Evolutionary conservation across 2,888 invertebrate species (phyloP), one percentile per base, ranked within the genome.

Genomic region (Pseudococcus longispinus): DNA sequence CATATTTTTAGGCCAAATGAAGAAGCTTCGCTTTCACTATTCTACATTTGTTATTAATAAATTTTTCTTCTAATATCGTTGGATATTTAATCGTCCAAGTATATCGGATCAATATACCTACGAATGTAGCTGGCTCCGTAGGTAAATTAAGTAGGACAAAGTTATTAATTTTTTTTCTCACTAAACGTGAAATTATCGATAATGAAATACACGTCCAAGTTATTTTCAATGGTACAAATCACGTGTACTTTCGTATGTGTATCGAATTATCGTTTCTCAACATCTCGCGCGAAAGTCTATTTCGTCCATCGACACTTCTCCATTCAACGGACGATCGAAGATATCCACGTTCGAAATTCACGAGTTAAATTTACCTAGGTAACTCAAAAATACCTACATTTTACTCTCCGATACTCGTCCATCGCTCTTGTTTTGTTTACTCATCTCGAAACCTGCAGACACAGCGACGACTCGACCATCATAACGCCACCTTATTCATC

Each of bases 1-100:
- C 32, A 42, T 80, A 80, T 80, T 80, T 80, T 42, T 80, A 80
- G 77, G 77, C 37, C 77, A 70, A 29, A 15, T 70, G 29, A 26
- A 26, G 77, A 15, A 60, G 23, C 60, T 60, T 23, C 29, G 77
- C 77, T 80, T 80, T 80, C 77, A 80, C 77, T 42, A 37, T 74
- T 74, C 74, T n/a, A 74, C 32, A 74, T 74, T 74, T 70, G 18
- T 3, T 23, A 70, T 70, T 37, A 37, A 8, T 37, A 55, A 23
- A 23, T 32, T 70, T 70, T 32, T 32, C 18, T 32, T 11, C 29
- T 18, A 70, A 60, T 60, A 60, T 60, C 60, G 23, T 11, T 60
- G 23, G 23, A 23, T 9, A 60, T 60, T 2, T 23, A 60, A 60
- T 60, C 60, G 20, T 15, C 6, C 13, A 60, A 8, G 11, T 60